phyloP scores from a whole-genome alignment of 2,888 invertebrate species.

The Iselma pallidipennis region DNA sequence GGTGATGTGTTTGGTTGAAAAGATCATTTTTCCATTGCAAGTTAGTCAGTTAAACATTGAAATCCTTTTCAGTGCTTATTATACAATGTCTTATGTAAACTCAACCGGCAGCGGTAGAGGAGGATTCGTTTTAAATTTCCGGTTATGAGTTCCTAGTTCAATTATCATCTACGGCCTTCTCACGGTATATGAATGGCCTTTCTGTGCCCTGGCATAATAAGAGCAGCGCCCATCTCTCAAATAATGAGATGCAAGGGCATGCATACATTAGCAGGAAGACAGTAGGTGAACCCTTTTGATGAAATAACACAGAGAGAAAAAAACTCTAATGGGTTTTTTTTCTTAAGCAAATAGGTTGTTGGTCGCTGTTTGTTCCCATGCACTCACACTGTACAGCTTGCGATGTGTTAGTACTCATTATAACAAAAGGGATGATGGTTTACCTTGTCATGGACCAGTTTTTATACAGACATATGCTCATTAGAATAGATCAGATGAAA shows the following conservation, averaged over 20 bases:
- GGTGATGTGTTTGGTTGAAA: too few relatives aligned
- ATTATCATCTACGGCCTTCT: constrained; percentile 39
- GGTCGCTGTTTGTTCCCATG: constrained; percentile 37
- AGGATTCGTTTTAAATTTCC: constrained; percentile 28
- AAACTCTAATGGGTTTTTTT: constrained; percentile 42
- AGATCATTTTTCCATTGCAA: background rate
- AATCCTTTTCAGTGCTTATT: background rate
- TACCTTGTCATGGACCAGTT: constrained; percentile 26
- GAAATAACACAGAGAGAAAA: constrained; percentile 40
- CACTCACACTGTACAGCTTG: background rate
- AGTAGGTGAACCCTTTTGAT: constrained; percentile 49
- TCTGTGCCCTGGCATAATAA: constrained; percentile 46
- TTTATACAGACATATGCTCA: constrained; percentile 30
- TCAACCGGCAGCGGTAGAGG: background rate
- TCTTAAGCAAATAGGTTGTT: constrained; percentile 47
- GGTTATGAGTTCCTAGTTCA: constrained; percentile 31
- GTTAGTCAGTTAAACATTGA: background rate
- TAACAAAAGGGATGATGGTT: constrained; percentile 29
- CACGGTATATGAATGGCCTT: constrained; percentile 46
- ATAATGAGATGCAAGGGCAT: constrained; percentile 52
- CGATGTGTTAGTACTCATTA: constrained; percentile 20
- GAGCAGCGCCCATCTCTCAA: constrained; percentile 36
- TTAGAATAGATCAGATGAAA: constrained; percentile 22
- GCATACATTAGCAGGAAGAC: constrained; percentile 53
- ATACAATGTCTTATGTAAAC: constrained; percentile 9